Conservation (phyloP, 2,113 vertebrate species). For the Cyanoderma ruficeps region DNA sequence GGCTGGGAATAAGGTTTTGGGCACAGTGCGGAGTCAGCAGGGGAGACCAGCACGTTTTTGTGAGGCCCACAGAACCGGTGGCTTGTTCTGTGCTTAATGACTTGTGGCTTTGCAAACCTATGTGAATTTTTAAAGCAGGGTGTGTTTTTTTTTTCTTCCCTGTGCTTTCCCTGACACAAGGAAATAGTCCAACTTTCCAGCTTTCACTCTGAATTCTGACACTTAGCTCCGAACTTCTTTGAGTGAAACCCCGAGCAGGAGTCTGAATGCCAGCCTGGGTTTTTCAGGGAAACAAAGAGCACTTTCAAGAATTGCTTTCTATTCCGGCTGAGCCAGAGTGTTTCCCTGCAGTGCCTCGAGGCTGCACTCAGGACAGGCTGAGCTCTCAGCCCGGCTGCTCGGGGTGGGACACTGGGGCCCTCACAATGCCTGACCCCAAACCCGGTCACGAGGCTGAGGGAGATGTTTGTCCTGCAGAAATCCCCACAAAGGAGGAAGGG, state of each 20-base stretch:
- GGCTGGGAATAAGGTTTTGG: neutral
- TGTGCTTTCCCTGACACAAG: neutral
- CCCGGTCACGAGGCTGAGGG: neutral
- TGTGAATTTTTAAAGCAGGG: neutral
- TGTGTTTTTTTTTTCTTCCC: neutral
- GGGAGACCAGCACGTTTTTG: neutral
- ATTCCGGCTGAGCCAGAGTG: neutral
- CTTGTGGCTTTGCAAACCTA: slow-evolving; percentile 27
- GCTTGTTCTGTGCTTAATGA: slow-evolving; percentile 25
- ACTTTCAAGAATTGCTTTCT: slow-evolving; percentile 58
- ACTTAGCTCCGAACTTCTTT: slow-evolving; percentile 27
- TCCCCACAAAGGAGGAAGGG: neutral
- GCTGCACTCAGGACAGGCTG: slow-evolving; percentile 23
- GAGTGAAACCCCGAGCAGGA: slow-evolving; percentile 7
- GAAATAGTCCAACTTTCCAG: slow-evolving; percentile 54
- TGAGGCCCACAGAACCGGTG: slow-evolving; percentile 7
- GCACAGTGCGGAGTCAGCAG: neutral
- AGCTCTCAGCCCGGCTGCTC: neutral
- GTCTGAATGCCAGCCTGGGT: slow-evolving; percentile 46
- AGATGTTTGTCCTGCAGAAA: slow-evolving; percentile 37
- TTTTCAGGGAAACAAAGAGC: slow-evolving; percentile 55
- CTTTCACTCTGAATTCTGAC: slow-evolving; percentile 41
- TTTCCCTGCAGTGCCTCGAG: slow-evolving; percentile 38
- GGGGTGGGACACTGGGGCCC: neutral
- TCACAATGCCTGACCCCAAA: neutral